Base-by-base conservation (phyloP, 2,113 vertebrate species). In the Acrocephalus kingi region DNA sequence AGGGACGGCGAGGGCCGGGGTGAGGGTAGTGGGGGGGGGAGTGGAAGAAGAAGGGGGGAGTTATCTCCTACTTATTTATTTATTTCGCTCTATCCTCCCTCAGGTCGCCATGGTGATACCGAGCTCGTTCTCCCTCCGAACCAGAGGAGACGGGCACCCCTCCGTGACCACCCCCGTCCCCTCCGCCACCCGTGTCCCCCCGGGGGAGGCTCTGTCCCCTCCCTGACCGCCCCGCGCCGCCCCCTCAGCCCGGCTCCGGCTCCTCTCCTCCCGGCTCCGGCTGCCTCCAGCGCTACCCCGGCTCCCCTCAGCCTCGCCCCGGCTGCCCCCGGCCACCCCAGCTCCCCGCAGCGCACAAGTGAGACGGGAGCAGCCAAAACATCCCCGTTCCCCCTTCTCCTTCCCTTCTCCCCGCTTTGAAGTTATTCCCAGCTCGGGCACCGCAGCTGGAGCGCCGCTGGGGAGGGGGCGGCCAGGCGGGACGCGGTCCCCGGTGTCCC, bases 21-120 rank as follows among this genome's bases (percentile, higher is more conserved):
- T 4, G 11, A 8, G 33, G 35, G 35, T 35, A 46, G 48, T 18
- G 30, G 9, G 54, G 33, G 31, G 41, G n/a, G 24, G 16, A 75
- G 35, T 37, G 56, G 75, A 78, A 85, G 75, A 78, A 82, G 52
- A 21, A 31, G 45, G 68, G 82, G 87, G 48, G 62, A 79, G 67
- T 83, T 89, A 37, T 76, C 72, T 91, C 49, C 41, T 48, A 89
- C 10, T 95, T 95, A 96, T 95, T 95, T 96, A 96, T 96, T 96
- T 96, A 96, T 96, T 95, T 96, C 61, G 33, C 51, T 80, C 19
- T 77, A 91, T 87, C 84, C 92, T 94, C 94, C 96, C 95, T 97
- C 97, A 95, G 97, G 98, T 98, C 98, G 97, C 97, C 98, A 98
- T 98, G 98, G 98, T 98, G 98, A 98, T 97, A 90, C 71, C 46